Conservation (phyloP, 2,113 vertebrate genomes). For the Laticauda colubrina region DNA sequence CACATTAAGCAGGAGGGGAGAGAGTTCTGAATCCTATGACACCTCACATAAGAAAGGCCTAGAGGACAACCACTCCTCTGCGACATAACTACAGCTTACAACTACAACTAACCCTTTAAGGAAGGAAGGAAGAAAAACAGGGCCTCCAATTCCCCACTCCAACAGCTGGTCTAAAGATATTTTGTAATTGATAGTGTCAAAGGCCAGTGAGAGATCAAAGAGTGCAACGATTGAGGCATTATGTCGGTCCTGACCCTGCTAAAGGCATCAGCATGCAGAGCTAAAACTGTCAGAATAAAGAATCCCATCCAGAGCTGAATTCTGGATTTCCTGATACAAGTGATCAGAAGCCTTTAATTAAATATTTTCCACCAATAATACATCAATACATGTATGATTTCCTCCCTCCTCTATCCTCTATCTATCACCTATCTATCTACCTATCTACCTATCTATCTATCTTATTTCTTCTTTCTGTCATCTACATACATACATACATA, state of each 20-base stretch:
- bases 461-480: background rate
- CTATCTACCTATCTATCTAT: background rate
- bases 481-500: no score
- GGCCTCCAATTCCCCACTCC: background rate
- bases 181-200: background rate
- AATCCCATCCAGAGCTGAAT: background rate
- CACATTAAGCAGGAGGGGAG: background rate
- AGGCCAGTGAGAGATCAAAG: background rate
- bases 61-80: background rate
- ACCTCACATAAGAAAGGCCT: background rate
- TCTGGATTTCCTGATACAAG: constrained; percentile 26
- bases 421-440: background rate
- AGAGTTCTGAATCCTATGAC: background rate
- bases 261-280: background rate
- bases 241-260: background rate
- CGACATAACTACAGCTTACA: no score
- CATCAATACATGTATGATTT: background rate
- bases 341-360: constrained; percentile 13
- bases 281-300: background rate
- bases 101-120: no score
- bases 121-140: background rate
- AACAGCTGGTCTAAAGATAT: background rate
- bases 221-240: background rate
- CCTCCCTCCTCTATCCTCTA: background rate
- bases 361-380: background rate